phyloP scores from a whole-genome alignment of 2,888 invertebrate species.

The Anarsia innoxiella region DNA sequence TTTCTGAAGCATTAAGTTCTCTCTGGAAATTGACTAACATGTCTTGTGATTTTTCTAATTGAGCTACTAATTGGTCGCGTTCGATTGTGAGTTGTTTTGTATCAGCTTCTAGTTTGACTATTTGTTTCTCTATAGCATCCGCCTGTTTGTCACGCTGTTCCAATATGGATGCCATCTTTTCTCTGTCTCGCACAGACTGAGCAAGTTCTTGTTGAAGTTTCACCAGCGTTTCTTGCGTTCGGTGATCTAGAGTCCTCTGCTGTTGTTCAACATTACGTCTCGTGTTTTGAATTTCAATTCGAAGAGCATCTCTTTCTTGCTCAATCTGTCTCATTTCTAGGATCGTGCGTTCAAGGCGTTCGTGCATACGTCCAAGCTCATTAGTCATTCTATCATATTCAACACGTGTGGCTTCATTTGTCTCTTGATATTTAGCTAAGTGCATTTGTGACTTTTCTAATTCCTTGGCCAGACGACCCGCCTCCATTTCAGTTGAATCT shows the following conservation, averaged over 20 bases:
- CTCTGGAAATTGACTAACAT: slow-evolving; percentile 95
- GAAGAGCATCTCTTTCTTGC: slow-evolving; percentile 82
- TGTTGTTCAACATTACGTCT: slow-evolving; percentile 79
- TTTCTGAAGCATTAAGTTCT: slow-evolving; percentile 88
- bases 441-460: slow-evolving; percentile 90
- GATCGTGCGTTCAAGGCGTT: slow-evolving; percentile 83
- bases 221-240: slow-evolving; percentile 82
- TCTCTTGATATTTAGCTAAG: slow-evolving; percentile 88
- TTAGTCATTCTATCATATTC: slow-evolving; percentile 90
- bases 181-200: slow-evolving; percentile 81
- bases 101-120: slow-evolving; percentile 88
- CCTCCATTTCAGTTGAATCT: slow-evolving; percentile 90
- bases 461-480: slow-evolving; percentile 88
- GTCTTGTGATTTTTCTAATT: slow-evolving; percentile 93
- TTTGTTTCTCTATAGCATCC: slow-evolving; percentile 89
- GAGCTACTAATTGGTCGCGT: slow-evolving; percentile 89
- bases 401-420: slow-evolving; percentile 86
- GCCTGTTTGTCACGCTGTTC: slow-evolving; percentile 87
- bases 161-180: slow-evolving; percentile 84
- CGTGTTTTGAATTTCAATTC: slow-evolving; percentile 80
- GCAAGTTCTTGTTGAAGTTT: slow-evolving; percentile 84
- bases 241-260: slow-evolving; percentile 78
- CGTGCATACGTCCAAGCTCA: slow-evolving; percentile 87
- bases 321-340: slow-evolving; percentile 81
- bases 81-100: slow-evolving; percentile 90